Evolutionary conservation across 1,140 invertebrate genomes (phyloP), one percentile per base, ranked within the genome.

Genomic region (Zophobas morio): DNA sequence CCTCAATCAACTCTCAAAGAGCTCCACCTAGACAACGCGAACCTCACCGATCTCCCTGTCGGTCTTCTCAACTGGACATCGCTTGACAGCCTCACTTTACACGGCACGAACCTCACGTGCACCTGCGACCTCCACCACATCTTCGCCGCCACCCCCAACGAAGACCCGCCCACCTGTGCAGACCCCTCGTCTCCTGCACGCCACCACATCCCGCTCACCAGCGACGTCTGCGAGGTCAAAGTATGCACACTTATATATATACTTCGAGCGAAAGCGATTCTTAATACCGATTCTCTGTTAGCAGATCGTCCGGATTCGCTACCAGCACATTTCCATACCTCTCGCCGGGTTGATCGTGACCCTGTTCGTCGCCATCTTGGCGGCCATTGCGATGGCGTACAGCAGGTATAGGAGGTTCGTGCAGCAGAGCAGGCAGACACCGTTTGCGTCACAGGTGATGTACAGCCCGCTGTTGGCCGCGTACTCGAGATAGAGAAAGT

Each of bases 91-190:
- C 20, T 20, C 20, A 20, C 20, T 20, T 20, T 20, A 20, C 20
- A 20, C 20, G 20, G 20, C 20, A 20, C 20, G 20, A 20, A 20
- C 20, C 20, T 20, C 20, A 20, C 20, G 20, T 20, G 20, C 20
- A 20, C 20, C 20, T 20, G 20, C 20, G 20, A 20, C 20, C 20
- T 20, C 0, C 0, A 20, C 20, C 20, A 20, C 20, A 20, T 20
- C 20, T 20, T 20, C 0, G 20, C 20, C 20, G 79, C 85, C n/a
- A 83, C 79, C 42, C 76, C 74, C 32, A 74, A 80, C 40, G 63
- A 73, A 70, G 75, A 84, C 47, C 79, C 79, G 1, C 82, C 83
- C 1, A 78, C 66, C 46, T 86, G 85, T 57, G 74, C 78, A 3
- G 82, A 84, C 53, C 74, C 42, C n/a, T 51, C 73, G 6, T 75